Evolutionary conservation across 2,113 vertebrate species (phyloP).

Genomic region (Melanerpes formicivorus): DNA sequence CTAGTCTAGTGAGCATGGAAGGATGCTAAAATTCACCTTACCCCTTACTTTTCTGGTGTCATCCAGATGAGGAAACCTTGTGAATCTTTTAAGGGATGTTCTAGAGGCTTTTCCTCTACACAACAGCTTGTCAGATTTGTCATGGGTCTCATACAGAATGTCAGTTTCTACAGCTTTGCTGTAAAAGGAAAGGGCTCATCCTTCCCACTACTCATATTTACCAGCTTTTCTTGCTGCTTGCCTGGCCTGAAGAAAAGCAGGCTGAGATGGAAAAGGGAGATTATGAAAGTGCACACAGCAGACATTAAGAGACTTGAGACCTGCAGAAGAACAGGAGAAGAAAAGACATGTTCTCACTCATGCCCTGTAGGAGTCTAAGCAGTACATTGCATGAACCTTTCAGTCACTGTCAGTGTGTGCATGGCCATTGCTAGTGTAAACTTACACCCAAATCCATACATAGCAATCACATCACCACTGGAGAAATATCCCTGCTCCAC

Average conservation of each 20-base stretch:
- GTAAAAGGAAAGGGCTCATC: not conserved
- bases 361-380: not conserved
- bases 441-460: not conserved
- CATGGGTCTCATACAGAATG: not conserved
- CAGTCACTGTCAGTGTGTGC: not conserved
- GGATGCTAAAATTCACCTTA: not conserved
- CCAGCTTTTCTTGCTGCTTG: not conserved
- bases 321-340: not conserved
- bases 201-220: not conserved
- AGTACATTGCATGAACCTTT: not conserved
- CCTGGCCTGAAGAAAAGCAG: not conserved
- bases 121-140: not conserved
- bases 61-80: not conserved
- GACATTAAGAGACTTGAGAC: not conserved
- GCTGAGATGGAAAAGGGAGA: not conserved
- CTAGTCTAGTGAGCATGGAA: not conserved
- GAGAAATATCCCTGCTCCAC: not conserved
- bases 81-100: not conserved
- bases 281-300: not conserved
- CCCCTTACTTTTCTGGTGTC: not conserved
- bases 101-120: not conserved
- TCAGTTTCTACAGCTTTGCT: not conserved
- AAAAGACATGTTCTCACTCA: not conserved
- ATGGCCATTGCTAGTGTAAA: not conserved
- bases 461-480: not conserved